Conservation (phyloP, 2,888 invertebrate genomes). For the Brachypterus glaber region DNA sequence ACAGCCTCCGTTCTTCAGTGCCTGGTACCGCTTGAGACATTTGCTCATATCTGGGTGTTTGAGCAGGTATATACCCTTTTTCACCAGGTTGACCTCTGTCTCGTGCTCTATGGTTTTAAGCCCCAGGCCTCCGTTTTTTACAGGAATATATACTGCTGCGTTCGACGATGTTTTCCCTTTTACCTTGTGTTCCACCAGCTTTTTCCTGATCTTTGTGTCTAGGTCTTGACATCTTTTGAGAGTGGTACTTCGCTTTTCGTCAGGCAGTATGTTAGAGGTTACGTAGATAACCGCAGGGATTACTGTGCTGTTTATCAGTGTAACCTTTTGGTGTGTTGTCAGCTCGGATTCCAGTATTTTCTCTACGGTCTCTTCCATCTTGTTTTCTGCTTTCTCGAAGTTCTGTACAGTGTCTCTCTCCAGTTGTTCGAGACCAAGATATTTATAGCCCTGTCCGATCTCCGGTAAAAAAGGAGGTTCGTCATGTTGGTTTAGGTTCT, state of each 20-base stretch:
- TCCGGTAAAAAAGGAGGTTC: constrained; percentile 8
- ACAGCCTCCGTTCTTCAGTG: constrained; percentile 11
- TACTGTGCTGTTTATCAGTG: constrained; percentile 8
- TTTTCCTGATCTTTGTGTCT: no score
- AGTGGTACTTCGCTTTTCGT: constrained; percentile 11
- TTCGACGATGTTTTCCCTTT: no score
- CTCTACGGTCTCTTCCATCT: constrained; percentile 3
- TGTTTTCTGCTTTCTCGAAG: background rate
- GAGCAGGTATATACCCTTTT: constrained; percentile 13
- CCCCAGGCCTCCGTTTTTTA: constrained; percentile 10
- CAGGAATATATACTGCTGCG: constrained; percentile 9
- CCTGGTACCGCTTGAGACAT: constrained; percentile 6
- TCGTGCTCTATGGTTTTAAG: constrained; percentile 9
- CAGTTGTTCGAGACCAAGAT: constrained; percentile 11
- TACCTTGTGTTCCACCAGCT: constrained; percentile 7
- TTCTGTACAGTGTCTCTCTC: constrained; percentile 10
- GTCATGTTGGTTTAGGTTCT: no score
- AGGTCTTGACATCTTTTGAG: constrained; percentile 7
- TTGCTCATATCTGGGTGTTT: constrained; percentile 8
- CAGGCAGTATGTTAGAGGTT: constrained; percentile 7
- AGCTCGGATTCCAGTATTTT: constrained; percentile 9
- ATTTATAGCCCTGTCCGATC: constrained; percentile 13
- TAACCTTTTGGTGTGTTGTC: constrained; percentile 9
- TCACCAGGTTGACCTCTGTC: no score
- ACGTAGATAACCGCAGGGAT: constrained; percentile 10